These are phyloP conservation scores for Campopleginae sp. DNA, from an alignment of 2,888 invertebrate genomes.

Conservation along the genomic window DNA sequence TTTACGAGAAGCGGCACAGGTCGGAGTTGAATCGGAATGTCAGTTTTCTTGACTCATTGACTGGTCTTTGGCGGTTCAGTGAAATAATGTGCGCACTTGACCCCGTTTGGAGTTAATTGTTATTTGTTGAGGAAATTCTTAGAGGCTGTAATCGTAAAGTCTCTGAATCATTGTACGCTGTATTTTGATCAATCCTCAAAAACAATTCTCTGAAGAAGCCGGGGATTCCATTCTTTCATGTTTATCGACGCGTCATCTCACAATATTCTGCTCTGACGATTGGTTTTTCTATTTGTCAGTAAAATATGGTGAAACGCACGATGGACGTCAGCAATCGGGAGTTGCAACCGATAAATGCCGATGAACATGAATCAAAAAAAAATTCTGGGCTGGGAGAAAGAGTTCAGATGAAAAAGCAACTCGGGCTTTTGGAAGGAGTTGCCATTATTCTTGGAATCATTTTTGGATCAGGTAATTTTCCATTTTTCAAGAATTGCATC, in stretches of 20 bases:
- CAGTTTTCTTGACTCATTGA: neutral
- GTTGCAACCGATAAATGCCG: slow-evolving; percentile 54
- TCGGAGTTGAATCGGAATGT: slow-evolving; percentile 37
- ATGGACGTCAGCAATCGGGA: slow-evolving; percentile 49
- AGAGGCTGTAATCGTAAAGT: neutral
- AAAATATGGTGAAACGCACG: slow-evolving; percentile 56
- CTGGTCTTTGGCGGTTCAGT: neutral
- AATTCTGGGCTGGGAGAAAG: slow-evolving; percentile 82
- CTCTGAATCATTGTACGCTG: too few relatives aligned
- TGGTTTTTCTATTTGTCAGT: neutral
- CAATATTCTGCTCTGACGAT: neutral
- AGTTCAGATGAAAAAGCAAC: slow-evolving; percentile 93
- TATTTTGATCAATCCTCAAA: neutral
- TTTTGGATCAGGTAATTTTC: slow-evolving; percentile 91
- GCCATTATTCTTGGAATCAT: slow-evolving; percentile 97
- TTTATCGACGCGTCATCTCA: neutral
- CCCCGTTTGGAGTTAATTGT: slow-evolving; percentile 46
- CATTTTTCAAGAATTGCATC: neutral
- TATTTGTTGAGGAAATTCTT: slow-evolving; percentile 13
- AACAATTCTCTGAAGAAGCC: neutral
- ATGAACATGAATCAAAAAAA: slow-evolving; percentile 15
- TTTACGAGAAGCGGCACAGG: neutral
- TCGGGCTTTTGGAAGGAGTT: slow-evolving; percentile 95
- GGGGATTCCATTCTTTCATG: neutral
- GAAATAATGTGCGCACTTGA: slow-evolving; percentile 27